Percentiles rank a stretch among this genome's conserved stretches.
Evolutionary conservation across 2,113 vertebrate species (phyloP).

Genomic region (Chitala chitala): DNA sequence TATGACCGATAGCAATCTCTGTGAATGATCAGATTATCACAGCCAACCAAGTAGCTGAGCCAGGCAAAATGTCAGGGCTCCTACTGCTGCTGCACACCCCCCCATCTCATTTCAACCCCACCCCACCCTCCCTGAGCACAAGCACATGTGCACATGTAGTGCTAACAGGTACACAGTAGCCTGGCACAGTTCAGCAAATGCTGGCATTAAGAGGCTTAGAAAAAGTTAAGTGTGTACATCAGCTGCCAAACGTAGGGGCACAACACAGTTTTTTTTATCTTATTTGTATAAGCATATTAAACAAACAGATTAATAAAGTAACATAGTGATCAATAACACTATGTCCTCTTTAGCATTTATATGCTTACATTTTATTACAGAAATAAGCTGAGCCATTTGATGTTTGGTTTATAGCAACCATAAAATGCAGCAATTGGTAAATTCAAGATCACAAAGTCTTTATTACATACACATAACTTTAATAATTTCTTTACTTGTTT

Average conservation of each 20-base stretch:
- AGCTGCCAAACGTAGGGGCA: not conserved
- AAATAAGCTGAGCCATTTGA: slow-evolving; percentile 52
- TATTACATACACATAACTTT: too few species aligned
- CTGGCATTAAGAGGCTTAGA: too few species aligned
- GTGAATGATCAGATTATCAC: slow-evolving; percentile 53
- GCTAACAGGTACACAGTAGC: too few species aligned
- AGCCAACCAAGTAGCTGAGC: slow-evolving; percentile 27
- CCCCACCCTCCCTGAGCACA: not conserved
- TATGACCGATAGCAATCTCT: slow-evolving; percentile 47
- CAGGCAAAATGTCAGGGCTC: slow-evolving; percentile 27
- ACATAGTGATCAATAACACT: not conserved
- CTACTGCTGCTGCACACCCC: not conserved
- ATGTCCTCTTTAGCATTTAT: not conserved
- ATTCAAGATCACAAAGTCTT: slow-evolving; percentile 50
- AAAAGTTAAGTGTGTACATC: too few species aligned
- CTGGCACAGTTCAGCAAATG: too few species aligned
- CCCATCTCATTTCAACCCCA: too few species aligned
- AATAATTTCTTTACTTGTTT: too few species aligned
- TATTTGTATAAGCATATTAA: not conserved
- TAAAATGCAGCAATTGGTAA: slow-evolving; percentile 54
- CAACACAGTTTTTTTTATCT: not conserved
- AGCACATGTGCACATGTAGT: not conserved
- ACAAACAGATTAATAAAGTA: slow-evolving; percentile 4
- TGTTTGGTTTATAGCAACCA: slow-evolving; percentile 51
- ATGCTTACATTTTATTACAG: slow-evolving; percentile 54